Evolutionary conservation across 2,888 invertebrate genomes (phyloP), one percentile per base, ranked within the genome.

Genomic region (Rhorus exstirpatorius): DNA sequence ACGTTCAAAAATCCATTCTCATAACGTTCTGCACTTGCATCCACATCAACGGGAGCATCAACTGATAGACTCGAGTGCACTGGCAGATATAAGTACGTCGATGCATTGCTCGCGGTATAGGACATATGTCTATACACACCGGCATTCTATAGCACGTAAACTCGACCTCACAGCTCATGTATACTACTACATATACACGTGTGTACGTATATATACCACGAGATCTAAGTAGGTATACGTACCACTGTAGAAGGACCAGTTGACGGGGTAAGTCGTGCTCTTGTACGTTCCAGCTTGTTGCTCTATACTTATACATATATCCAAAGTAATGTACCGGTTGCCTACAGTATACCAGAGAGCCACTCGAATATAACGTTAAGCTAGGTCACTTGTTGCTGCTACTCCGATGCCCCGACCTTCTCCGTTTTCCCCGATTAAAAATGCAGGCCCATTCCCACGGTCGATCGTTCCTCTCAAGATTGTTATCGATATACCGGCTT

Each of bases 341-440:
- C 35, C 46, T 60, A 75, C 44, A 53, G 46, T 55, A 63, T 63
- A 51, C 38, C 21, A 26, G 74, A 61, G 67, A 51, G 44, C 78
- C 53, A 81, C 81, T 84, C 67, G 82, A 84, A 84, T 81, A 84
- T 49, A 83, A 83, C 82, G 83, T 83, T 78, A 79, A 83, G 84
- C 81, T 81, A 84, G 84, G 84, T 86, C 86, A 87, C 86, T 87
- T 87, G 86, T 87, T 87, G 86, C 86, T 85, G 85, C 77, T 41
- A 44, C 60, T 65, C n/a, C 53, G 75, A 61, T 74, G 51, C 31
- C 26, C 26, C 49, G 41, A 60, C 46, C 68, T 80, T 70, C 71
- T 79, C 78, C 51, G 74, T 61, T 61, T 68, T 44, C 72, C 72
- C 79, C 84, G 84, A 85, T 87, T 84, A 85, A 87, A 84, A 85